Base-by-base conservation (phyloP, 2,797 vertebrate genomes). In the Tapera naevia region DNA sequence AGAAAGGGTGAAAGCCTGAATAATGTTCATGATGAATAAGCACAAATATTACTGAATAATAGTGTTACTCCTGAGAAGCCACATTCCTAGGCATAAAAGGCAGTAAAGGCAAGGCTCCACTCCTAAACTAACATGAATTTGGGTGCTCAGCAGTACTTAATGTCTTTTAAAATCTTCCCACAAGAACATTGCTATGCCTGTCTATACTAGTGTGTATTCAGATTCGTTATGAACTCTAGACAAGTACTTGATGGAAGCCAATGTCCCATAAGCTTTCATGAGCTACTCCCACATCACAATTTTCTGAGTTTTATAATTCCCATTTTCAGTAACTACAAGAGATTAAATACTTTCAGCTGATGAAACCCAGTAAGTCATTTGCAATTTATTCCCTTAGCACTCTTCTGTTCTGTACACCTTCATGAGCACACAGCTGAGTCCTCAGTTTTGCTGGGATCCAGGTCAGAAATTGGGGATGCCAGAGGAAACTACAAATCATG, bases 191-290 rank as follows among this genome's bases (percentile, higher is more conserved):
- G 16, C 50, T 58, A 58, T 71, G 17, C 17, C 32, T 54, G 43
- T n/a, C 69, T 62, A 4, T 12, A 27, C 15, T 9, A 48, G 11
- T 13, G 17, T 19, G n/a, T 21, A 21, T 19, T 70, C 23, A 80
- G 73, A 70, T 32, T 45, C 1, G 1, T 51, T 37, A 61, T 4
- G 32, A 80, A 61, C 17, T 50, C 30, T 12, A 61, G 30, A 3
- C 12, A 28, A 66, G 24, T 37, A 32, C 13, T 6, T 16, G 15
- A 37, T 33, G 33, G 24, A 84, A 92, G 33, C 9, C 88, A 54
- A 76, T 0, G 5, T n/a, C 50, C 15, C 30, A 50, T 28, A 43
- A 22, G 35, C 41, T 24, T 37, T 5, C 2, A 0, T 5, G 22
- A 64, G 58, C 16, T 80, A 9, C 30, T 58, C 8, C 28, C 76